Conservation (phyloP, 2,113 vertebrate genomes). For the Thunnus maccoyii region DNA sequence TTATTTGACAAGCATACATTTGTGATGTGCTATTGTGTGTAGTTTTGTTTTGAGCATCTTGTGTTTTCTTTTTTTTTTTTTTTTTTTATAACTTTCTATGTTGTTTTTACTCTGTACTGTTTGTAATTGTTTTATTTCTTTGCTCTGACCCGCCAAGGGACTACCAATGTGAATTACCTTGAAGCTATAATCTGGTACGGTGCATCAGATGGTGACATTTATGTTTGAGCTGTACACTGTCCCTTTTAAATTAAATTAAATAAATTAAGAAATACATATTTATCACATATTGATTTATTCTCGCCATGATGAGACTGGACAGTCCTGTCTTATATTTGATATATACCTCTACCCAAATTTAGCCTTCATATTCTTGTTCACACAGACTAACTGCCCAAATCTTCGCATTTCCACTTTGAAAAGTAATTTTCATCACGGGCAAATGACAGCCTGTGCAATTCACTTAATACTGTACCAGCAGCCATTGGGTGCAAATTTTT, state of each 20-base stretch:
- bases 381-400: neutral
- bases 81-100: too few relatives aligned
- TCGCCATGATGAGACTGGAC: neutral
- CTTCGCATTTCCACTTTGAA: neutral
- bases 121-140: too few relatives aligned
- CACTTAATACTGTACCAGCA: neutral
- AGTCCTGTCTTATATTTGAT: neutral
- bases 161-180: too few relatives aligned
- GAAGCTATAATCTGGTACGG: too few relatives aligned
- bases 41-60: too few relatives aligned
- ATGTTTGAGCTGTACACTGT: too few relatives aligned
- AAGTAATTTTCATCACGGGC: neutral
- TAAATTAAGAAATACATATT: neutral
- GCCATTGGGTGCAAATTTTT: neutral
- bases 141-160: too few relatives aligned
- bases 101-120: too few relatives aligned
- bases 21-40: neutral
- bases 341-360: neutral
- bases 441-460: neutral
- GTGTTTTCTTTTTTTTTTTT: too few relatives aligned
- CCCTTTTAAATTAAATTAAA: too few relatives aligned
- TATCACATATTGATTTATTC: neutral
- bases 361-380: neutral
- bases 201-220: too few relatives aligned
- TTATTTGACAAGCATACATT: too few relatives aligned